Conservation (phyloP, 2,888 invertebrate species). For the Noctua pronuba region DNA sequence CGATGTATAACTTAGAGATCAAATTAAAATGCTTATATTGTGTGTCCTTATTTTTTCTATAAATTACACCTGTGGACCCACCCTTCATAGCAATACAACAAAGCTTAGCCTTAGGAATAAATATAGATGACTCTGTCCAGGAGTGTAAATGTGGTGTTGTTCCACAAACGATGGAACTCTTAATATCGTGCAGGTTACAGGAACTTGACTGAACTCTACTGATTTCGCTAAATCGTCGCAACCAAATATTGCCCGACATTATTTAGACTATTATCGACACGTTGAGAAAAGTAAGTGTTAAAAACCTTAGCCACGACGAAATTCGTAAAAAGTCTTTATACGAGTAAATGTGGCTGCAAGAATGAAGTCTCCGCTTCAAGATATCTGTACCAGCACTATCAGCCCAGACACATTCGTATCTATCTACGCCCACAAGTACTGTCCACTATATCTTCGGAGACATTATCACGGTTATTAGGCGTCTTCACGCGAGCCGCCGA, state of each 20-base stretch:
- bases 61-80: background rate
- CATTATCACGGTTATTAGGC: constrained; percentile 49
- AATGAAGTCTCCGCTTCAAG: background rate
- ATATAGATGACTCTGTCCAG: background rate
- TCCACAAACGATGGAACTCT: background rate
- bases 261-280: background rate
- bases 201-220: background rate
- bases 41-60: background rate
- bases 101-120: background rate
- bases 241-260: background rate
- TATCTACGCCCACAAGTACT: background rate
- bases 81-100: background rate
- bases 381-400: background rate
- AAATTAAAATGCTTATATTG: background rate
- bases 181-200: background rate
- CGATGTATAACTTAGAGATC: background rate
- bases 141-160: background rate
- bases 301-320: background rate
- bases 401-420: background rate
- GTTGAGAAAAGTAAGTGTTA: background rate
- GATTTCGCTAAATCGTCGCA: background rate
- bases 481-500: constrained; percentile 35
- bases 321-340: background rate
- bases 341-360: background rate
- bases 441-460: constrained; percentile 40